Percentiles rank a stretch among this genome's conserved stretches.
Evolutionary conservation across 2,797 vertebrate genomes (phyloP).

Genomic region (Scolopax rusticola): DNA sequence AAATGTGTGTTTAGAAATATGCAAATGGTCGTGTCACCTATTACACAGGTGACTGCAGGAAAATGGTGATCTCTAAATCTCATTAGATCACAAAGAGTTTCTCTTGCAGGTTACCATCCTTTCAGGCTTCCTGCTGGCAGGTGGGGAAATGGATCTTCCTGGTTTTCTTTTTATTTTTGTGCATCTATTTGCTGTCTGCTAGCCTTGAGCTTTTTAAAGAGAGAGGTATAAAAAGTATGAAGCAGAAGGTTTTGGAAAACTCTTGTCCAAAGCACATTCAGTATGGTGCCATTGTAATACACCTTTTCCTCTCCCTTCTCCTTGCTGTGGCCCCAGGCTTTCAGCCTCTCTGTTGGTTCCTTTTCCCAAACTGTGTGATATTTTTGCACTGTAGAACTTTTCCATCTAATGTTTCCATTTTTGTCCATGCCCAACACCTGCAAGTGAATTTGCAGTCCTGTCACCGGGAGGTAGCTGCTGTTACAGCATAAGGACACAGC

Average conservation of each 20-base stretch:
- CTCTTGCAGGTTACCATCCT: background rate
- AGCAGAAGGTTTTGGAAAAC: background rate
- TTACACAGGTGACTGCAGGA: background rate
- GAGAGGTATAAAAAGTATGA: background rate
- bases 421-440: background rate
- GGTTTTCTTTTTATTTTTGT: background rate
- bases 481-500: background rate
- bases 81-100: rapidly evolving
- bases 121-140: background rate
- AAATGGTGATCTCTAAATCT: background rate
- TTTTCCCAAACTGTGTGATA: background rate
- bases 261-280: background rate
- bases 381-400: background rate
- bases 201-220: background rate
- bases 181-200: background rate
- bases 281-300: background rate
- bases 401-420: background rate
- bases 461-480: background rate
- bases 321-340: background rate
- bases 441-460: background rate
- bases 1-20: background rate
- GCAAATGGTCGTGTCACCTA: background rate
- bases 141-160: background rate
- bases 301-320: background rate
- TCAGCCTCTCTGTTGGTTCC: rapidly evolving